A percentile compares a stretch with the other conserved stretches of the same genome.
Evolutionary conservation across 2,797 vertebrate genomes (phyloP).

Genomic region (Sebastolobus altivelis): DNA sequence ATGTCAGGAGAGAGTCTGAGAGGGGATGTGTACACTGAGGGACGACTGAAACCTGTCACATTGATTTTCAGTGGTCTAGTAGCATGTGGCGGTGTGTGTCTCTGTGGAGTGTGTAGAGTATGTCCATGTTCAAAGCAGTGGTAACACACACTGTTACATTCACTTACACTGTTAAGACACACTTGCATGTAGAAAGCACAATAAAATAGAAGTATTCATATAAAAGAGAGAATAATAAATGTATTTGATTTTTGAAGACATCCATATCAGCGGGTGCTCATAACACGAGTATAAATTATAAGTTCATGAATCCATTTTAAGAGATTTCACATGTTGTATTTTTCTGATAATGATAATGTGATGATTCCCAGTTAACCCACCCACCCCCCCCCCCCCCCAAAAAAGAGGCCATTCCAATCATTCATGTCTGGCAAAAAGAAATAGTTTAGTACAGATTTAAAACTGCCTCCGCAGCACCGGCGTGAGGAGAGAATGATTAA

Average conservation of each 20-base stretch:
- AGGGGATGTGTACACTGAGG: slow-evolving; percentile 82
- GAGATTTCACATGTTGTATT: slow-evolving; percentile 34
- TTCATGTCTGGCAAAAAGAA: slow-evolving; percentile 55
- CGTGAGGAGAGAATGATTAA: slow-evolving; percentile 59
- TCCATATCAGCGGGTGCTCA: slow-evolving; percentile 21
- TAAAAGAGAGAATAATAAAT: slow-evolving; percentile 4
- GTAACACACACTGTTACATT: slow-evolving; percentile 38
- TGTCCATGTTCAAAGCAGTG: slow-evolving; percentile 56
- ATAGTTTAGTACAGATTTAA: slow-evolving; percentile 56
- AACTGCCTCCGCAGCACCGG: slow-evolving; percentile 42
- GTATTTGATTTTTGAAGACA: slow-evolving; percentile 27
- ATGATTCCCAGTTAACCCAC: slow-evolving; percentile 62
- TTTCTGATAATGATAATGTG: slow-evolving; percentile 49
- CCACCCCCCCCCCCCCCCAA: background rate
- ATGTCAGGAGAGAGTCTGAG: slow-evolving; percentile 83
- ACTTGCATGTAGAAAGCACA: background rate
- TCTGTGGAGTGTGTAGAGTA: slow-evolving; percentile 37
- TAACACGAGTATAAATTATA: slow-evolving; percentile 29
- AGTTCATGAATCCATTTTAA: slow-evolving; percentile 47
- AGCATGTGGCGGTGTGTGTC: slow-evolving; percentile 32
- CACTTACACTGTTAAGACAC: slow-evolving; percentile 2
- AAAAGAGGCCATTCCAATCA: slow-evolving; percentile 46
- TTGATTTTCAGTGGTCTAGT: slow-evolving; percentile 79
- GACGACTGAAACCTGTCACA: slow-evolving; percentile 85
- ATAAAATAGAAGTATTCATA: slow-evolving; percentile 11